Evolutionary conservation across 2,113 vertebrate genomes (phyloP), one percentile per base, ranked within the genome.

Genomic region (Pangasianodon gigas): DNA sequence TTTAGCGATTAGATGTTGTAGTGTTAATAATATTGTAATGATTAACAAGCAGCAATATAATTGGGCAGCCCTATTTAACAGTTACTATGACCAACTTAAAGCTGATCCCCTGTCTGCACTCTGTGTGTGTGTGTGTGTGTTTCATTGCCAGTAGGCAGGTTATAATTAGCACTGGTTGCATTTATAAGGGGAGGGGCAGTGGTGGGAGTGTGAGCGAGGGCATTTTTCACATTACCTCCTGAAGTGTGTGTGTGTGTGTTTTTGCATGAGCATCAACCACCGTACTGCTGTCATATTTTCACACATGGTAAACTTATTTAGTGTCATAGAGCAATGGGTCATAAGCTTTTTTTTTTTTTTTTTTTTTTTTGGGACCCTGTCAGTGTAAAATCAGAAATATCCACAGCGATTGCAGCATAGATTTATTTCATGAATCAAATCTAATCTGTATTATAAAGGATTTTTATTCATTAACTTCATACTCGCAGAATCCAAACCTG

Each of bases 131-230:
- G 74, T 52, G n/a, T 83, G 11, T 69, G 29, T 80, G 13, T 86
- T n/a, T n/a, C 41, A 58, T 37, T 48, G 75, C 44, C 75, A 14
- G 75, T 79, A 51, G 46, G 80, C 81, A 3, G 75, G 90, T 79
- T 90, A 90, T 84, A 90, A 87, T 90, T 90, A 90, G 89, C 80
- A 44, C 67, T 32, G n/a, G 82, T 32, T 90, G 69, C 44, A 67
- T 48, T 84, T 81, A 84, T 75, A 75, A 80, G 46, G 86, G 24
- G 56, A 32, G 58, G 86, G 21, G 32, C 19, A 16, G 26, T 69
- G 29, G 14, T n/a, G 60, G 8, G 14, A 18, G 67, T 37, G 13
- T 14, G 79, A 37, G 75, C n/a, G 26, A 41, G 80, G 37, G 18
- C 37, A 88, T 16, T 69, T 88, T 87, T 58, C 69, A 77, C n/a